A percentile compares a stretch with the other conserved stretches of the same genome.
Conservation (phyloP, 2,797 vertebrate genomes). For the Triplophysa bombifrons region DNA sequence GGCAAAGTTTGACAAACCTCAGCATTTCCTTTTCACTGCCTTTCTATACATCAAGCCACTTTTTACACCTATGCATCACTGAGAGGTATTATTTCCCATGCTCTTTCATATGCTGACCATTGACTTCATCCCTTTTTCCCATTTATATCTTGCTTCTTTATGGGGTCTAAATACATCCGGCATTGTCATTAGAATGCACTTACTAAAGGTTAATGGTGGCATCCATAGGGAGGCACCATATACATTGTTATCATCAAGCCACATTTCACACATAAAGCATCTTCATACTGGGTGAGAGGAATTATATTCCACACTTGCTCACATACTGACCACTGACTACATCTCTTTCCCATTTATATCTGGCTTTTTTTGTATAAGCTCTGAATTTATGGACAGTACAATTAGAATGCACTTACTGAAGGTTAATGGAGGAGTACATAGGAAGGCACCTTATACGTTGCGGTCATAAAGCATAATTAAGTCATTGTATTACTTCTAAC, state of each 20-base stretch:
- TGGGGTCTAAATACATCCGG: constrained; percentile 61
- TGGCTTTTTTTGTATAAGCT: constrained; percentile 69
- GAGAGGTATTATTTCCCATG: constrained; percentile 46
- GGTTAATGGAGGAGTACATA: constrained; percentile 69
- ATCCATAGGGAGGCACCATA: constrained; percentile 51
- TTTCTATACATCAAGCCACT: neutral
- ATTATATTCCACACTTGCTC: constrained; percentile 39
- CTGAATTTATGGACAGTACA: constrained; percentile 63
- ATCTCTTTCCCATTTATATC: constrained; percentile 57
- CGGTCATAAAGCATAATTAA: constrained; percentile 42
- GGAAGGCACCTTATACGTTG: constrained; percentile 37
- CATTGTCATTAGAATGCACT: constrained; percentile 66
- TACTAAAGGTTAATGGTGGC: constrained; percentile 72
- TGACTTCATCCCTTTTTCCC: constrained; percentile 59
- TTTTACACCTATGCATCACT: constrained; percentile 8
- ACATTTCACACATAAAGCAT: constrained; percentile 3
- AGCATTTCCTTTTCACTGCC: neutral
- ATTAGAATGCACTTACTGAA: constrained; percentile 70
- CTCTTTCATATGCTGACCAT: constrained; percentile 58
- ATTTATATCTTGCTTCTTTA: constrained; percentile 55
- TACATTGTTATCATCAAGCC: neutral
- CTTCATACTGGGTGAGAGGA: constrained; percentile 59
- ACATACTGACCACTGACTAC: constrained; percentile 64
- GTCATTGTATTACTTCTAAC: neutral
- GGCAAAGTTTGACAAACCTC: constrained; percentile 4